These are phyloP conservation scores for Galeruca laticollis DNA, from an alignment of 2,888 invertebrate species.

Conservation along the genomic window DNA sequence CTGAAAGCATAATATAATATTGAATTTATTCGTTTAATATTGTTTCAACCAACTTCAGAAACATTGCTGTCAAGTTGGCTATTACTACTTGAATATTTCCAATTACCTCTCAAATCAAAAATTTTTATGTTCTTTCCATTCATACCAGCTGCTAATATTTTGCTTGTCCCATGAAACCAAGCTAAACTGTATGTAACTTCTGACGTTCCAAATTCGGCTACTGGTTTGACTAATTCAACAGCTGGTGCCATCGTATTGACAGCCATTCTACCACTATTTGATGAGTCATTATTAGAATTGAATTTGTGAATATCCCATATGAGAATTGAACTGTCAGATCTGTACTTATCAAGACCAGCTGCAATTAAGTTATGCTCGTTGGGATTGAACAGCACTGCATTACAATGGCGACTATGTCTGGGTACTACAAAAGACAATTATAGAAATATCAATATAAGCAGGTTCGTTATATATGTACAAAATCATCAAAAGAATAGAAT, in stretches of 20 bases:
- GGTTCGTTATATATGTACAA: too few relatives aligned
- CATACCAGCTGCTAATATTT: conserved; percentile 88
- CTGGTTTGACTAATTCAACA: conserved; percentile 71
- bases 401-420: conserved; percentile 86
- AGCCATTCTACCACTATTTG: conserved; percentile 53
- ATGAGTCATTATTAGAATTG: conserved; percentile 56
- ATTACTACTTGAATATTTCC: too few relatives aligned
- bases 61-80: too few relatives aligned
- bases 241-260: conserved; percentile 64
- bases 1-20: conserved; percentile 65
- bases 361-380: conserved; percentile 84
- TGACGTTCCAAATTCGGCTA: conserved; percentile 83
- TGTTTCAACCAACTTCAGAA: conserved; percentile 2
- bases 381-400: conserved; percentile 90
- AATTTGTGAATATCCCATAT: conserved; percentile 86
- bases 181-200: conserved; percentile 87
- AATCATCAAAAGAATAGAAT: too few relatives aligned
- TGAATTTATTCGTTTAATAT: conserved; percentile 19
- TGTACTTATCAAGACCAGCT: conserved; percentile 89
- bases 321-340: conserved; percentile 88
- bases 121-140: conserved; percentile 90
- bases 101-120: conserved; percentile 87
- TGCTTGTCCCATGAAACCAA: conserved; percentile 83
- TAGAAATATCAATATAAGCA: conserved; percentile 12
- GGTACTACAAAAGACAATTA: conserved; percentile 74